These are phyloP conservation scores for Yponomeuta evonymella DNA, from an alignment of 2,888 invertebrate species.

Conservation along the genomic window DNA sequence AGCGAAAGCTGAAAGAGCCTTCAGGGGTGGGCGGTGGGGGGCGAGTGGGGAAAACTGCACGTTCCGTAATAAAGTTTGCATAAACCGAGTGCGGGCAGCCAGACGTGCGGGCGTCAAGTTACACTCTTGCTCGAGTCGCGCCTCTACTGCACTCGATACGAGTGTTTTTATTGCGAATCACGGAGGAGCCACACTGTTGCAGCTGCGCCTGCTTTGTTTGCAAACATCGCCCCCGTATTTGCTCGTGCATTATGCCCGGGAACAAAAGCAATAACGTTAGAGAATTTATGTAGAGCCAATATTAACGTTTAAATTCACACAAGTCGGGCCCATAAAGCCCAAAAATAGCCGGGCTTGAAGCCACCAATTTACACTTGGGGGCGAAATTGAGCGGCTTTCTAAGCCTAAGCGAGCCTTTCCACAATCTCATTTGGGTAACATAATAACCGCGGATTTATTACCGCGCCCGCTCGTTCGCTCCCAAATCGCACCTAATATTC, in stretches of 20 bases:
- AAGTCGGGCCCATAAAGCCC: conserved; percentile 1
- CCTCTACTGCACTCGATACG: conserved; percentile 19
- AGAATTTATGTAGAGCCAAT: conserved; percentile 24
- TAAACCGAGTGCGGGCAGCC: conserved; percentile 55
- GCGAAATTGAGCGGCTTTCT: conserved; percentile 63
- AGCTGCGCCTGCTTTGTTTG: conserved; percentile 53
- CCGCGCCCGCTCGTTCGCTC: conserved; percentile 69
- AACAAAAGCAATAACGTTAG: background rate
- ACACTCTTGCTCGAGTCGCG: conserved; percentile 32
- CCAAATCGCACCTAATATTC: conserved; percentile 75
- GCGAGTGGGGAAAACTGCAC: conserved; percentile 42
- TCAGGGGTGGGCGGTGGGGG: conserved; percentile 30
- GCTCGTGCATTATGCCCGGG: conserved; percentile 29
- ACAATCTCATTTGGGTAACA: conserved; percentile 72
- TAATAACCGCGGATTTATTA: conserved; percentile 73
- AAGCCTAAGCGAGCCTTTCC: conserved; percentile 57
- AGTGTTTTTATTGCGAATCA: conserved; percentile 69
- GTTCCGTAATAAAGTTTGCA: conserved; percentile 70
- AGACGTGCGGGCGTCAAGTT: conserved; percentile 47
- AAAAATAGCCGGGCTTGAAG: conserved; percentile 51
- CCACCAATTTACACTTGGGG: conserved; percentile 60
- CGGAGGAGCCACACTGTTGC: conserved; percentile 61
- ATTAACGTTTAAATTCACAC: conserved; percentile 48
- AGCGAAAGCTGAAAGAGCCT: conserved; percentile 32
- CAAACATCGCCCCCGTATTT: conserved; percentile 35